These are phyloP conservation scores for Polypterus senegalus DNA, from an alignment of 2,113 vertebrate genomes.

Conservation along the genomic window DNA sequence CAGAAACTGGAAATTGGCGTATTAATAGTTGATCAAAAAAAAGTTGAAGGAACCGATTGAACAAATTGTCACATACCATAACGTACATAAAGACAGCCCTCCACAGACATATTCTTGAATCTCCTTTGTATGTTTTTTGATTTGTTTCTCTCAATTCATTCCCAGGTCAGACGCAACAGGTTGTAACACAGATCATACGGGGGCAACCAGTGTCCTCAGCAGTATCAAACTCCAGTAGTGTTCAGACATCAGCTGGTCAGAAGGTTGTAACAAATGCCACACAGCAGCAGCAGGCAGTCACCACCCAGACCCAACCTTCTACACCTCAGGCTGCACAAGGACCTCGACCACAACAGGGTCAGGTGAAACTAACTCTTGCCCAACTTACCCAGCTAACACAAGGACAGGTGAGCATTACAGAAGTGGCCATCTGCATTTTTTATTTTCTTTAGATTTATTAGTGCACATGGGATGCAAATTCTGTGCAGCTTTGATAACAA, in stretches of 20 bases:
- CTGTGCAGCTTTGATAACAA: no score
- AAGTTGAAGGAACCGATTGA: no score
- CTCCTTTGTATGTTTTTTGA: neutral
- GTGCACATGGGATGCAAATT: no score
- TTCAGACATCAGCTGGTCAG: conserved; percentile 43
- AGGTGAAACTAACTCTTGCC: conserved; percentile 95
- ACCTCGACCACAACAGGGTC: conserved; percentile 79
- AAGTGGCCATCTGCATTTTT: neutral
- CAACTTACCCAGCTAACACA: conserved; percentile 93
- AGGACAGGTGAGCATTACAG: conserved; percentile 64
- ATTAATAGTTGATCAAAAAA: no score
- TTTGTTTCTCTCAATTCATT: neutral
- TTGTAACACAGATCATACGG: conserved; percentile 66
- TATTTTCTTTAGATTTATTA: no score
- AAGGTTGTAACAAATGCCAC: conserved; percentile 42
- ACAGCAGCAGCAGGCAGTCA: conserved; percentile 36
- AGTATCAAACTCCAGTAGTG: conserved; percentile 40
- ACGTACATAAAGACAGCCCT: no score
- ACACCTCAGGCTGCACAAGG: conserved; percentile 20
- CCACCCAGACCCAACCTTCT: conserved; percentile 27
- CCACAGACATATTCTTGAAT: no score
- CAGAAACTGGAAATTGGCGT: no score
- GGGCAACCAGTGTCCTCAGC: conserved; percentile 65
- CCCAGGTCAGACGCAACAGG: conserved; percentile 69
- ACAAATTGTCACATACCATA: no score